Percentiles rank a stretch among this genome's conserved stretches.
Evolutionary conservation across 2,888 invertebrate genomes (phyloP).

Genomic region (Melangyna quadrimaculata): DNA sequence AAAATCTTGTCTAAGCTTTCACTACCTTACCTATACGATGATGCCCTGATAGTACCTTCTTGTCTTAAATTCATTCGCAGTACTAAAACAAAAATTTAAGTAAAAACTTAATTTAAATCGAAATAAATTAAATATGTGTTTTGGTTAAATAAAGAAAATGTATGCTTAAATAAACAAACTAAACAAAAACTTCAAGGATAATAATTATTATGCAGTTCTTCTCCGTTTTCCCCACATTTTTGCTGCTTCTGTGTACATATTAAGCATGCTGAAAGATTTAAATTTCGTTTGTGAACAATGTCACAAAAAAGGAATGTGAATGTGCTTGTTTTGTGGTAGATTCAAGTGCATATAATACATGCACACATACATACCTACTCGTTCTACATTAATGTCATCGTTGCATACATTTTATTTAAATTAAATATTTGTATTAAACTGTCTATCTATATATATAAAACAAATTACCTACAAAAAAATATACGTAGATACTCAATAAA

Average conservation of each 20-base stretch:
- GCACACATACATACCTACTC: neutral
- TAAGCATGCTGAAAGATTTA: neutral
- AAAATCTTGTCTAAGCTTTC: no score
- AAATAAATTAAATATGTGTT: neutral
- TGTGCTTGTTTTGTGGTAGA: constrained; percentile 28
- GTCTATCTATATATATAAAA: neutral
- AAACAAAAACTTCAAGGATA: constrained; percentile 1
- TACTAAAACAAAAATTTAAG: neutral
- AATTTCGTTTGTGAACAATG: neutral
- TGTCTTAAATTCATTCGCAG: neutral
- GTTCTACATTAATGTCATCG: constrained; percentile 35
- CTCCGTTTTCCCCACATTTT: neutral
- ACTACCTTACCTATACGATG: no score
- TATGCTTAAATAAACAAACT: neutral
- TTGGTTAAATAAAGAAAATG: neutral
- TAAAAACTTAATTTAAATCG: no score
- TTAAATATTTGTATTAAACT: neutral
- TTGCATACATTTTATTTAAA: neutral
- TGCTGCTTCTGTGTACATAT: neutral
- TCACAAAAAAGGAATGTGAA: neutral
- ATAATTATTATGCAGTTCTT: constrained; percentile 1
- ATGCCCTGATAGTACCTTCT: no score
- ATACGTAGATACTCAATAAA: neutral
- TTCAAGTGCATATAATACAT: constrained; percentile 32
- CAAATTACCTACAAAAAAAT: neutral